Base-by-base conservation (phyloP, 2,888 invertebrate genomes). In the Shargacucullia verbasci region DNA sequence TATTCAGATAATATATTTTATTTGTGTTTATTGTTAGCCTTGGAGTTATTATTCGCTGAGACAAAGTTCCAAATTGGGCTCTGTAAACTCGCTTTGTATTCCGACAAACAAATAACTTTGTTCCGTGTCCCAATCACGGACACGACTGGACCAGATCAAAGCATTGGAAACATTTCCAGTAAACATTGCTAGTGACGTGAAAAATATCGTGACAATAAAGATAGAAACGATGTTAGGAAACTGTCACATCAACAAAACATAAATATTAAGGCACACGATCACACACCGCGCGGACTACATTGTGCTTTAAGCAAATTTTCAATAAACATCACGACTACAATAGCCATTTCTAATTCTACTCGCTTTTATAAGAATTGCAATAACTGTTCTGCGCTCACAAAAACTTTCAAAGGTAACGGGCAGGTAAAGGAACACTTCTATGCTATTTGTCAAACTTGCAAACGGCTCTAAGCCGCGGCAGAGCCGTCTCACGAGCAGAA, bases 401-500 rank as follows among this genome's bases (percentile, higher is more conserved):
- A 20, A 20, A 20, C 20, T 2, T 14, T 29, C 1, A 9, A 11
- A 1, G 1, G 8, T 11, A 27, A 53, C 46, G 10, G 14, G 14
- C 31, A 37, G 50, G 29, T 14, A 45, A 46, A 13, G 35, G 40
- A 13, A 39, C 43, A 27, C 58, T 58, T 49, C 38, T 46, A 14
- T 46, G 56, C 47, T 37, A 35, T 61, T 59, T 43, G 60, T 55
- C 29, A 60, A 15, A 25, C 33, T 47, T 34, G 50, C 37, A 41
- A 57, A 44, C 44, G 49, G 45, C 47, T 35, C 25, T 45, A 57
- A 48, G 43, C 59, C 41, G 13, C 31, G 38, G 44, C 46, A 45
- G 45, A 62, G 55, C 35, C 37, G 54, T 46, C 49, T 61, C 40
- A 52, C 48, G 46, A 54, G 55, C 54, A 55, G 58, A 65, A 65